phyloP scores from a whole-genome alignment of 2,113 vertebrate species.

The Cranoglanis bouderius region DNA sequence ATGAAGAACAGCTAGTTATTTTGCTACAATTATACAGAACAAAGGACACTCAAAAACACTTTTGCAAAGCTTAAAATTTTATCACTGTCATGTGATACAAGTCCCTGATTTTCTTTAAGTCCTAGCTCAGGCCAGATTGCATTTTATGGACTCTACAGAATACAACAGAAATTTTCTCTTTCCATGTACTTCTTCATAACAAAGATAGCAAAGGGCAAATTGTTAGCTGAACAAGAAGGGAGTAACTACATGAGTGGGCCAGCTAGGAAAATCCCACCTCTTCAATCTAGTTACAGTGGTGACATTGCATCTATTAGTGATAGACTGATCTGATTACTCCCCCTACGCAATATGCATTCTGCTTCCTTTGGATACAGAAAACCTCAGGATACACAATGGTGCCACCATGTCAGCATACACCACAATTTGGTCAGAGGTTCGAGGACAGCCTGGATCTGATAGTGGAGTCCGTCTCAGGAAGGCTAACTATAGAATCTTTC shows the following conservation, averaged over 20 bases:
- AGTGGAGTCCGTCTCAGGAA: conserved; percentile 83
- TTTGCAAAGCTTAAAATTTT: conserved; percentile 73
- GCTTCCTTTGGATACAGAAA: background rate
- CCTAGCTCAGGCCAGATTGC: conserved; percentile 76
- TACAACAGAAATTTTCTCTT: conserved; percentile 61
- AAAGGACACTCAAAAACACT: conserved; percentile 72
- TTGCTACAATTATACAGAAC: conserved; percentile 73
- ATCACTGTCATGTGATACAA: conserved; percentile 76
- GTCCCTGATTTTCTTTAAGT: conserved; percentile 77
- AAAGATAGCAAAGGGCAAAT: conserved; percentile 71
- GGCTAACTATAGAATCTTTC: conserved; percentile 84
- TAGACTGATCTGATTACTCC: background rate
- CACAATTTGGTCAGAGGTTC: conserved; percentile 89
- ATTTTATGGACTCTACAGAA: conserved; percentile 77
- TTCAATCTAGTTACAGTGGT: conserved; percentile 61
- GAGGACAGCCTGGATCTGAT: conserved; percentile 90
- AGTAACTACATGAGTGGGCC: conserved; percentile 71
- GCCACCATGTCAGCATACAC: conserved; percentile 9
- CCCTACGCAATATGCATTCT: conserved; percentile 52
- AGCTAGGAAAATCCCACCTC: conserved; percentile 68
- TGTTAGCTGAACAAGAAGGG: conserved; percentile 73
- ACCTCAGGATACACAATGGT: conserved; percentile 2
- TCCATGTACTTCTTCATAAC: conserved; percentile 68
- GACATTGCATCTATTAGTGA: conserved; percentile 60
- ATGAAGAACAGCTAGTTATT: conserved; percentile 74